Conservation (phyloP, 1,140 invertebrate genomes). For the Phymorhynchus buccinoides region DNA sequence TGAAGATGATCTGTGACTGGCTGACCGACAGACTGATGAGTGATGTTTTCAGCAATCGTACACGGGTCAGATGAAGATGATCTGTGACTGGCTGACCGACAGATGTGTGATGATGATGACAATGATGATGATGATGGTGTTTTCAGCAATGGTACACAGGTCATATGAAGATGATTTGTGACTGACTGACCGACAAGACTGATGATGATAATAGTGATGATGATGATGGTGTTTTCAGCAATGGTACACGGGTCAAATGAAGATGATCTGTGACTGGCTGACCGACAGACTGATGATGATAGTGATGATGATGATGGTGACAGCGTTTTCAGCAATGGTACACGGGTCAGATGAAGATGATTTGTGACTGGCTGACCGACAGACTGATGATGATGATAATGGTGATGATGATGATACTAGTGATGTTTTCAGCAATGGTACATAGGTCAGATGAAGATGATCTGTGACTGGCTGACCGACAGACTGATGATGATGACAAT, state of each 20-base stretch:
- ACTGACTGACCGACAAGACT: no score
- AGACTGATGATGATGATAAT: no score
- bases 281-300: slow-evolving; percentile 90
- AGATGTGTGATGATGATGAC: no score
- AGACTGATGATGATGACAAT: no score
- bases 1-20: slow-evolving; percentile 94
- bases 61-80: slow-evolving; percentile 92
- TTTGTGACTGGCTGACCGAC: slow-evolving; percentile 97
- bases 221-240: no score
- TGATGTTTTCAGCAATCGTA: slow-evolving; percentile 87
- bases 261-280: slow-evolving; percentile 95
- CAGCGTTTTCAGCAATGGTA: slow-evolving; percentile 98
- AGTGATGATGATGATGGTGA: no score
- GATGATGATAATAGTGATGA: no score
- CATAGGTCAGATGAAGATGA: slow-evolving; percentile 91
- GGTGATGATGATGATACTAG: no score
- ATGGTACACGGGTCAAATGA: slow-evolving; percentile 97
- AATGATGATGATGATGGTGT: no score
- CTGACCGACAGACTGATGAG: not conserved
- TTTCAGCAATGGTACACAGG: no score
- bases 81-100: slow-evolving; percentile 96
- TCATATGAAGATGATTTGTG: slow-evolving; percentile 73
- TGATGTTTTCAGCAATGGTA: slow-evolving; percentile 99
- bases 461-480: slow-evolving; percentile 96
- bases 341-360: slow-evolving; percentile 91